Conservation (phyloP, 2,113 vertebrate genomes). For the Verasper variegatus region DNA sequence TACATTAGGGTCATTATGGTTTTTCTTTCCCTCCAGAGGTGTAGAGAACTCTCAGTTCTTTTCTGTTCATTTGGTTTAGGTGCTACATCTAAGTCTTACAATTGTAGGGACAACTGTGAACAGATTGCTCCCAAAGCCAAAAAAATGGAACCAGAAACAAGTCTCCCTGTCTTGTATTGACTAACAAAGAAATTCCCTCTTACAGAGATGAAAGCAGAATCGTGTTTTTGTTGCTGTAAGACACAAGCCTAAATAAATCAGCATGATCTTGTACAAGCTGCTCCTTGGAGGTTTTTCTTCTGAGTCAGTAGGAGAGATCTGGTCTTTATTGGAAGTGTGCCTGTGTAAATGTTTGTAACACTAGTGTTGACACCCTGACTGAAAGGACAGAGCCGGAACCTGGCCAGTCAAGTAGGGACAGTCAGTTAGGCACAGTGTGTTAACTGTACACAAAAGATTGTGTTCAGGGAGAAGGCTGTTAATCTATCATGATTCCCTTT, state of each 20-base stretch:
- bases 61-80: background rate
- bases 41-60: too few relatives aligned
- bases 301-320: background rate
- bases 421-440: constrained; percentile 4
- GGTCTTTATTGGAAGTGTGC: background rate
- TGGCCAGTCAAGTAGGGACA: background rate
- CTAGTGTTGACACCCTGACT: background rate
- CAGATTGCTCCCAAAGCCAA: background rate
- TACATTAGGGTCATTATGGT: too few relatives aligned
- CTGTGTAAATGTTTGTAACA: background rate
- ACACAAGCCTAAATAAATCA: background rate
- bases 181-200: constrained; percentile 19
- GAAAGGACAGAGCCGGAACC: background rate
- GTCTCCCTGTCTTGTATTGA: background rate
- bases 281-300: background rate
- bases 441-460: background rate
- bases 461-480: too few relatives aligned
- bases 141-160: background rate
- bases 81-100: background rate
- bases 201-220: background rate
- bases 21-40: too few relatives aligned
- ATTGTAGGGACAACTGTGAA: background rate
- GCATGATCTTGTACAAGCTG: background rate
- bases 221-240: constrained; percentile 1
- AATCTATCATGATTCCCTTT: too few relatives aligned